phyloP scores from a whole-genome alignment of 2,797 vertebrate species.

The Pangasius mekongensis region DNA sequence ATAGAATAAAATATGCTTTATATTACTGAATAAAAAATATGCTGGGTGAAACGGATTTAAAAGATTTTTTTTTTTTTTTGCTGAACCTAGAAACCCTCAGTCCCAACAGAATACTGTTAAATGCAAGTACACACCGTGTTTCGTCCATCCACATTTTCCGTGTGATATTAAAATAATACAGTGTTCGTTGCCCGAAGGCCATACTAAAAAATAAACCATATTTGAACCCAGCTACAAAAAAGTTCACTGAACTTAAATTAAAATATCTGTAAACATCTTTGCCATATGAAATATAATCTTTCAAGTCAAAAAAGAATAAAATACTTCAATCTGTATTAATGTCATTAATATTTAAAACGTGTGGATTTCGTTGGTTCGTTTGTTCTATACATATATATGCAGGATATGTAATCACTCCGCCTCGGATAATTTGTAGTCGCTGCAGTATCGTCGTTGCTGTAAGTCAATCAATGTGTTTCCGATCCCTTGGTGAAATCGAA shows the following conservation, averaged over 20 bases:
- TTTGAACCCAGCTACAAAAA: conserved; percentile 98
- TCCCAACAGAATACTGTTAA: conserved; percentile 96
- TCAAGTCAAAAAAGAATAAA: conserved; percentile 99
- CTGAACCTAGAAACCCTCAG: conserved; percentile 94
- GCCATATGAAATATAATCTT: conserved; percentile 99
- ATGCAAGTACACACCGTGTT: conserved; percentile 81
- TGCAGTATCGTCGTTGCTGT: conserved; percentile 79
- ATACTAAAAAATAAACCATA: conserved; percentile 95
- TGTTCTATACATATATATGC: conserved; percentile 79
- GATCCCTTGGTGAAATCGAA: conserved; percentile 76
- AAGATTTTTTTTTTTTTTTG: conserved; percentile 82
- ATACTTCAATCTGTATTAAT: conserved; percentile 99
- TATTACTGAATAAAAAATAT: conserved; percentile 99
- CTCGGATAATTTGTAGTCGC: conserved; percentile 77
- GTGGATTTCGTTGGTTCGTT: conserved; percentile 67
- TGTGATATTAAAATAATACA: conserved; percentile 98
- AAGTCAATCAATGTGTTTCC: conserved; percentile 73
- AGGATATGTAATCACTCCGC: conserved; percentile 89
- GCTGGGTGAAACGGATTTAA: conserved; percentile 92
- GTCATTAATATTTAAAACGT: conserved; percentile 90
- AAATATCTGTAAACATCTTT: conserved; percentile 99
- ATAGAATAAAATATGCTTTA: conserved; percentile 99
- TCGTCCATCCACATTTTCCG: conserved; percentile 79
- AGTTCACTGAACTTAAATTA: conserved; percentile 99
- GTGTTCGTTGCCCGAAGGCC: conserved; percentile 94